These are phyloP conservation scores for Paramuricea clavata DNA, from an alignment of 92 coral and sea anemone species.

Conservation along the genomic window DNA sequence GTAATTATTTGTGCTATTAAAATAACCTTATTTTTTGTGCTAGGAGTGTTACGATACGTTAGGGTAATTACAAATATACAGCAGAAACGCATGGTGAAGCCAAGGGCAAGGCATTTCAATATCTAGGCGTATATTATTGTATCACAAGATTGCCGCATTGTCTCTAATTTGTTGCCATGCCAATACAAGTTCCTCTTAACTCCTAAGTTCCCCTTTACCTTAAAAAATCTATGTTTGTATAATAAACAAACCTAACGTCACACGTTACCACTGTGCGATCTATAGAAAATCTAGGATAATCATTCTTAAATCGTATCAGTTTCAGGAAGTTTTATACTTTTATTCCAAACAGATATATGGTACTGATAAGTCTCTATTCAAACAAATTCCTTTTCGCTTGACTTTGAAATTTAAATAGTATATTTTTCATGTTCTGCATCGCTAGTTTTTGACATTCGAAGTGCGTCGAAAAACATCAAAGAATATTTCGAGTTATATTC, in stretches of 20 bases:
- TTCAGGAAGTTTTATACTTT: constrained; percentile 1
- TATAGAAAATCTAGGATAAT: neutral
- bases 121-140: neutral
- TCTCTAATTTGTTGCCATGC: constrained; percentile 9
- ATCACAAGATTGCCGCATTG: neutral
- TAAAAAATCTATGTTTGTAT: neutral
- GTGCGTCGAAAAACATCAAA: constrained; percentile 15
- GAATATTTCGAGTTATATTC: neutral
- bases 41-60: too few relatives aligned
- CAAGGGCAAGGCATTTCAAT: neutral
- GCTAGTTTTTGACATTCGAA: constrained; percentile 16
- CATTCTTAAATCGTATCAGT: neutral
- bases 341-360: neutral
- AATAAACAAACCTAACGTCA: neutral
- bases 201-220: neutral
- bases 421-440: neutral
- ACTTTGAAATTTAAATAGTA: neutral
- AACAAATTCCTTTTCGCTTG: neutral
- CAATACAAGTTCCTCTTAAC: neutral
- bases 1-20: too few relatives aligned
- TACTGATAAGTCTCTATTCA: neutral
- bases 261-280: neutral
- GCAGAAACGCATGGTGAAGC: too few relatives aligned
- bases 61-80: too few relatives aligned
- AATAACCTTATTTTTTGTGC: too few relatives aligned